Percentiles rank a stretch among this genome's conserved stretches.
Conservation (phyloP, 30 jellyfish, hydroid and myxozoan genomes). For the Cassiopea xamachana region DNA sequence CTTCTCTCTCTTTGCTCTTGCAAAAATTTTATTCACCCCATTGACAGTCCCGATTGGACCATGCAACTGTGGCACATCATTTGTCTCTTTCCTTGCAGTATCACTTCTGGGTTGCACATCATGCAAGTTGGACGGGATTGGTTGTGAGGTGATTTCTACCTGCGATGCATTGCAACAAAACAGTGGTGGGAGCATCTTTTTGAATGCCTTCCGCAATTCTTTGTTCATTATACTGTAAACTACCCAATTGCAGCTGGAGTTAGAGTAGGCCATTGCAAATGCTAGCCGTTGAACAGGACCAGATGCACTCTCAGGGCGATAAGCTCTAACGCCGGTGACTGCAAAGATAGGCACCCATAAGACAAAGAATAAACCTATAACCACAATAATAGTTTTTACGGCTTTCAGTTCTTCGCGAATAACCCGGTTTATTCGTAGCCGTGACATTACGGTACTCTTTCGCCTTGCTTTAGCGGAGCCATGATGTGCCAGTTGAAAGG, state of each 20-base stretch:
- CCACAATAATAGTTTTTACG: constrained; percentile 80
- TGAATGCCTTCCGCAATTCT: constrained; percentile 76
- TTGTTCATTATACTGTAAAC: constrained; percentile 87
- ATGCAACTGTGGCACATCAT: background rate
- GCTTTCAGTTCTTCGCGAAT: constrained; percentile 84
- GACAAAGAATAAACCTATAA: constrained; percentile 80
- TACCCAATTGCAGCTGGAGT: constrained; percentile 89
- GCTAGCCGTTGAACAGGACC: constrained; percentile 71
- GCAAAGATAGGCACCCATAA: constrained; percentile 88
- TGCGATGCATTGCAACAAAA: background rate
- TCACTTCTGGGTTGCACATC: constrained; percentile 7
- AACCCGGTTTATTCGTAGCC: constrained; percentile 36
- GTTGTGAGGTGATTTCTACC: background rate
- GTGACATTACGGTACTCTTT: constrained; percentile 4
- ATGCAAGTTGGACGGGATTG: background rate
- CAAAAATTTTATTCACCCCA: background rate
- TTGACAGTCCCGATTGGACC: background rate
- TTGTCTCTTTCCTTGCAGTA: background rate
- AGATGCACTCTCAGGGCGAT: constrained; percentile 58
- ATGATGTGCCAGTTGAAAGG: constrained; percentile 30
- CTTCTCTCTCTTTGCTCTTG: background rate
- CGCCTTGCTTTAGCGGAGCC: background rate
- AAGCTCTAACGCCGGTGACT: constrained; percentile 70
- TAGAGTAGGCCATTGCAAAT: constrained; percentile 70
- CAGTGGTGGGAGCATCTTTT: constrained; percentile 25